Base-by-base conservation (phyloP, 2,113 vertebrate genomes). In the Phrynosoma platyrhinos region DNA sequence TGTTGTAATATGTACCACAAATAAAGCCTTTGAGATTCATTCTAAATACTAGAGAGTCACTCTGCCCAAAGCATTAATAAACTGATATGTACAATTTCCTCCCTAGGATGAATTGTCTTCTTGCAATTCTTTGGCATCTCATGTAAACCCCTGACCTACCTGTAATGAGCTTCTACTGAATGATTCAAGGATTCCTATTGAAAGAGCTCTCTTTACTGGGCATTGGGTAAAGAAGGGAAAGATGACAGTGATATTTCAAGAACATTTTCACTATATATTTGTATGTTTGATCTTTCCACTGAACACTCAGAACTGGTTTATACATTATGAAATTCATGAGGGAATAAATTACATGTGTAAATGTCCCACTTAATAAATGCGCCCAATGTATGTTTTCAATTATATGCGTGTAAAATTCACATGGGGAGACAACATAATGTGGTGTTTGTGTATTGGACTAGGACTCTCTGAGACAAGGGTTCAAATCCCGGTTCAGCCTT, bases 51-150 rank as follows among this genome's bases (percentile, higher is more conserved):
- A 32, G 6, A 69, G 47, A 71, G 30, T 62, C 25, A 23, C 55
- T 58, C 47, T 62, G n/a, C 82, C 47, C 55, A 32, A 84, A 83
- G 47, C 16, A 18, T 71, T 83, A 88, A 79, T 47, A 79, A 88
- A 84, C 42, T n/a, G 25, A 58, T 69, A 79, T 16, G 20, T 72
- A 55, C 55, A n/a, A 66, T 74, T 74, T 36, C 30, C 64, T 84
- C 52, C 36, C 62, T 5, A 69, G 18, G 32, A 83, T 58, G 42
- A 69, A 30, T 40, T 53, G 30, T 76, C n/a, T 21, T 78, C 30
- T 76, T 62, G 10, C 12, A 52, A 52, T 32, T 53, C 42, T 83
- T 88, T 52, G 72, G 42, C 12, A 62, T 5, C 13, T 86, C 23
- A 53, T 27, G 23, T 23, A 69, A 69, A 86, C 13, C 42, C 13